Evolutionary conservation across 2,797 vertebrate species (phyloP).

Genomic region (Sebastes ruberrimus): DNA sequence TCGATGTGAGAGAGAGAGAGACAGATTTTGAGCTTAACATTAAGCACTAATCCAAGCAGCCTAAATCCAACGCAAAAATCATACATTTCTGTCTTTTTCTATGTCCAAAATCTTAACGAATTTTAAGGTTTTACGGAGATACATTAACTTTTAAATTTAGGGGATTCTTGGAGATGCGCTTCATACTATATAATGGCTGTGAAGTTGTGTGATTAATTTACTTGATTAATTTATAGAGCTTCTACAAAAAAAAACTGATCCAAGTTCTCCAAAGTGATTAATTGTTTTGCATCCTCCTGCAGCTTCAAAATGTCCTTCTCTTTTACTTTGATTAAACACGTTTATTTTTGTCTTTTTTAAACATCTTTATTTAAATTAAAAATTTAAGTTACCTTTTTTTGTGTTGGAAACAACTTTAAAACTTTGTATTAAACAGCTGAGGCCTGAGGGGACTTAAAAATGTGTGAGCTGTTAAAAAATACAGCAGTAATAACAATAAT

Average conservation of each 20-base stretch:
- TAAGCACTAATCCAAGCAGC: not conserved
- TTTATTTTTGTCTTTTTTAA: not conserved
- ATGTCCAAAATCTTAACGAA: not conserved
- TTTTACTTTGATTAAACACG: not conserved
- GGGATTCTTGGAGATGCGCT: not conserved
- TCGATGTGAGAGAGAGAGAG: not conserved
- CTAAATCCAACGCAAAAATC: not conserved
- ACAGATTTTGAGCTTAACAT: conserved; percentile 11
- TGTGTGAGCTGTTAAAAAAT: not conserved
- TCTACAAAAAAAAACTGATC: no score
- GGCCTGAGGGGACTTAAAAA: conserved; percentile 2
- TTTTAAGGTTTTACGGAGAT: not conserved
- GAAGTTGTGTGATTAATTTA: not conserved
- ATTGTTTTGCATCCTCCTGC: no score
- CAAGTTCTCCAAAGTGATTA: no score
- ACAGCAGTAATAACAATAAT: conserved; percentile 1
- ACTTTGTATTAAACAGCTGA: not conserved
- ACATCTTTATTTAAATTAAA: not conserved
- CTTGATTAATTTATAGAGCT: not conserved
- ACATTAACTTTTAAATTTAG: not conserved
- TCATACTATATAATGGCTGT: not conserved
- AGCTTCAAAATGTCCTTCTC: no score
- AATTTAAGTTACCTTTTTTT: not conserved
- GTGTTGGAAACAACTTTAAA: not conserved
- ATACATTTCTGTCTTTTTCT: not conserved